Evolutionary conservation across 1,140 invertebrate species (phyloP).

Genomic region (Camponotus pennsylvanicus): DNA sequence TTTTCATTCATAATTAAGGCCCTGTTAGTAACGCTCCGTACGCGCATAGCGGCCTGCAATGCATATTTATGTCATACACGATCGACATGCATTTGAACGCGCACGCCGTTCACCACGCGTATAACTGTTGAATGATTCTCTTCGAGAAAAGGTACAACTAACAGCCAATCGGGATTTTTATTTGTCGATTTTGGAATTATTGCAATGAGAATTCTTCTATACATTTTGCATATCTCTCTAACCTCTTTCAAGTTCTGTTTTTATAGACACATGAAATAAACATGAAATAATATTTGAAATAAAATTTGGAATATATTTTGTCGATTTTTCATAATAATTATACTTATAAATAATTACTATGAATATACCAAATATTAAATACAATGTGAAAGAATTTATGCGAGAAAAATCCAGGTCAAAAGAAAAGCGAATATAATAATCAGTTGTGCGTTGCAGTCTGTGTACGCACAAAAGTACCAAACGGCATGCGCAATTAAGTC

Average conservation of each 20-base stretch:
- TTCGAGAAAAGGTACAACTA: not conserved
- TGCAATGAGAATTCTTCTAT: not conserved
- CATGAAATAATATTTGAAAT: not conserved
- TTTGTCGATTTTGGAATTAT: not conserved
- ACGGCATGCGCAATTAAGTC: conserved; percentile 67
- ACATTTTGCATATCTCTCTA: not conserved
- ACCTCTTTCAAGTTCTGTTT: not conserved
- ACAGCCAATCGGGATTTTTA: not conserved
- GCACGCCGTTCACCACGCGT: not conserved
- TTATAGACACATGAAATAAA: not conserved
- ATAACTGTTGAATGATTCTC: conserved; percentile 36
- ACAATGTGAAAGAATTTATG: not conserved
- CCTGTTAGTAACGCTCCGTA: conserved; percentile 75
- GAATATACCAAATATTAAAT: not conserved
- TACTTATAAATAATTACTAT: not conserved
- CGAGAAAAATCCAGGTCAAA: not conserved
- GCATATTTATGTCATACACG: conserved; percentile 76
- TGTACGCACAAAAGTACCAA: conserved; percentile 61
- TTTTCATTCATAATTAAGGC: conserved; percentile 75
- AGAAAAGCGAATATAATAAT: not conserved
- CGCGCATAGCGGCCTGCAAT: conserved; percentile 60
- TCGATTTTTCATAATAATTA: no score
- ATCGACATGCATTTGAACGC: conserved; percentile 65
- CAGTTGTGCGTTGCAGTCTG: conserved; percentile 20
- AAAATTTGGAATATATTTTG: not conserved